These are phyloP conservation scores for Coenobita brevimanus DNA, from an alignment of 1,140 invertebrate genomes.

Conservation along the genomic window DNA sequence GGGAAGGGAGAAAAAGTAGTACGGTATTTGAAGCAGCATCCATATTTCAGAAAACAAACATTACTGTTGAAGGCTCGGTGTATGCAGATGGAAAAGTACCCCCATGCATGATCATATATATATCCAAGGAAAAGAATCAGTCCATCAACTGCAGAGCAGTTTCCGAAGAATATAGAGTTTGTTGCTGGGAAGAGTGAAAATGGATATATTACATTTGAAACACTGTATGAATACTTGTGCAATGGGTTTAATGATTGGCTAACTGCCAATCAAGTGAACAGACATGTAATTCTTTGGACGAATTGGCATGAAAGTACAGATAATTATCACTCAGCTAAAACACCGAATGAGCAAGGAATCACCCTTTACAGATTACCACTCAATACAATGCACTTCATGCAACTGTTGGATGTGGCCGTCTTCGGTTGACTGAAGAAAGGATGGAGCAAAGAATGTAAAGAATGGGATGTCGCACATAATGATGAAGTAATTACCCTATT, in stretches of 20 bases:
- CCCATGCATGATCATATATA: background rate
- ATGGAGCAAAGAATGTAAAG: too few relatives aligned
- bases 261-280: background rate
- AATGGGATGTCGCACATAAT: too few relatives aligned
- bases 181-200: slow-evolving; percentile 17
- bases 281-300: slow-evolving; percentile 4
- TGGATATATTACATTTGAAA: slow-evolving; percentile 20
- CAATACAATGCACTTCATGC: slow-evolving; percentile 4
- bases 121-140: slow-evolving; percentile 32
- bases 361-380: background rate
- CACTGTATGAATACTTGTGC: slow-evolving; percentile 17
- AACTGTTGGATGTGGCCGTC: too few relatives aligned
- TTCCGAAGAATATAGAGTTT: background rate
- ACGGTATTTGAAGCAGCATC: slow-evolving; percentile 2
- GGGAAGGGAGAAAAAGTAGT: background rate
- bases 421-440: too few relatives aligned
- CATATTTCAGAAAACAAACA: background rate
- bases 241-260: slow-evolving; percentile 4
- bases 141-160: background rate
- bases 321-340: slow-evolving; percentile 2
- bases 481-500: too few relatives aligned
- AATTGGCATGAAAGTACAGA: slow-evolving; percentile 12
- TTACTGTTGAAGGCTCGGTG: background rate
- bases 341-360: slow-evolving; percentile 1
- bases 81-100: slow-evolving; percentile 11